These are phyloP conservation scores for Seladonia tumulorum DNA, from an alignment of 2,888 invertebrate species.

Conservation along the genomic window DNA sequence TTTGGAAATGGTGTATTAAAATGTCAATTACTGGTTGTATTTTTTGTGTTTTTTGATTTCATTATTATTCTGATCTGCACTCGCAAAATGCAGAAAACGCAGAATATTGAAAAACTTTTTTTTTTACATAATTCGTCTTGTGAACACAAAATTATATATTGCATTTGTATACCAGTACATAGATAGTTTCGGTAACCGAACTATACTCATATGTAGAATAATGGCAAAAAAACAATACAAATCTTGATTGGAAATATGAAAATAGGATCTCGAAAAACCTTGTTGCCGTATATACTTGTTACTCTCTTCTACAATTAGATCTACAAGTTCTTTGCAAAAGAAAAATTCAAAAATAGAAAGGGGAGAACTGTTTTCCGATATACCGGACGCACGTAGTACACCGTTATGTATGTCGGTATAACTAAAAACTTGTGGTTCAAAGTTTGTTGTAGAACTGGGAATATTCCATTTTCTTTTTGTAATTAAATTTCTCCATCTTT, in stretches of 20 bases:
- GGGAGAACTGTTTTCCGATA: too few relatives aligned
- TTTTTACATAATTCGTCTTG: conserved; percentile 30
- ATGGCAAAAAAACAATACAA: conserved; percentile 9
- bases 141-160: conserved; percentile 20
- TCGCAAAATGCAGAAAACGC: conserved; percentile 12
- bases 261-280: conserved; percentile 12
- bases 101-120: conserved; percentile 24
- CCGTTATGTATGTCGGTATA: too few relatives aligned
- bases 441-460: too few relatives aligned
- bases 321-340: conserved; percentile 14
- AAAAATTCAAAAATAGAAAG: conserved; percentile 5
- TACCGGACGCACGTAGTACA: too few relatives aligned
- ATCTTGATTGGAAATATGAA: conserved; percentile 11
- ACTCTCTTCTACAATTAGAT: conserved; percentile 16
- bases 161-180: conserved; percentile 29
- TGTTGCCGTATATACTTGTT: conserved; percentile 18
- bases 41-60: background rate
- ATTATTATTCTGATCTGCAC: conserved; percentile 5
- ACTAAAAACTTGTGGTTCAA: too few relatives aligned
- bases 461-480: too few relatives aligned
- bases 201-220: conserved; percentile 24
- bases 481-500: too few relatives aligned
- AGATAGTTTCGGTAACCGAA: conserved; percentile 25
- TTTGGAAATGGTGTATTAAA: too few relatives aligned
- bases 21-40: too few relatives aligned